A percentile compares a stretch with the other conserved stretches of the same genome.
Conservation (phyloP, 2,888 invertebrate species). For the Lycocerus yunnanus region DNA sequence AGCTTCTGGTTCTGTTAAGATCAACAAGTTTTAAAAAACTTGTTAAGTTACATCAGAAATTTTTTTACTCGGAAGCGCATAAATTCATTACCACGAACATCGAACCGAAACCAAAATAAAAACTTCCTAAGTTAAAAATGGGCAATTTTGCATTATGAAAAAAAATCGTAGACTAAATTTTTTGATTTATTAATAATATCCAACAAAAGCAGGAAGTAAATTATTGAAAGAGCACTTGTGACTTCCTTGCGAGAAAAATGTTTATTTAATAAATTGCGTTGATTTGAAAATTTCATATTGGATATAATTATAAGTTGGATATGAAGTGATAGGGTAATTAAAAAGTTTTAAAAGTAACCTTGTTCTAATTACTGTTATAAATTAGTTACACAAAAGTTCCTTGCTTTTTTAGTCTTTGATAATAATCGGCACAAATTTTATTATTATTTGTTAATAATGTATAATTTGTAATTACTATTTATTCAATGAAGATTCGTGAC, state of each 20-base stretch:
- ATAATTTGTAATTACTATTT: background rate
- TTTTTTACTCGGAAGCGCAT: background rate
- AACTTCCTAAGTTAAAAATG: too few relatives aligned
- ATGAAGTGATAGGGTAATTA: background rate
- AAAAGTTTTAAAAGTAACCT: background rate
- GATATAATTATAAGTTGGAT: background rate
- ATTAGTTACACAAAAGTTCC: background rate
- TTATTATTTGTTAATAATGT: background rate
- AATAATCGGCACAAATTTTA: background rate
- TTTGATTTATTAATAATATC: too few relatives aligned
- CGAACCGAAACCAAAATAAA: too few relatives aligned
- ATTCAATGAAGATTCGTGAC: background rate
- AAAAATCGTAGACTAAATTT: too few relatives aligned
- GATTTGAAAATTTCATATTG: background rate
- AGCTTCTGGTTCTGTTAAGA: background rate
- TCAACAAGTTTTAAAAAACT: background rate
- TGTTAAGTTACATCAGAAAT: background rate
- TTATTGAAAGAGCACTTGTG: too few relatives aligned
- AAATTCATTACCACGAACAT: too few relatives aligned
- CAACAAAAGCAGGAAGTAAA: too few relatives aligned
- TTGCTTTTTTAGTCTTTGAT: background rate
- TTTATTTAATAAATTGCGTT: background rate
- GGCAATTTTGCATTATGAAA: too few relatives aligned
- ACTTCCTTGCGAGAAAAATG: too few relatives aligned
- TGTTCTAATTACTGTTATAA: background rate